Conservation (phyloP, 1,140 invertebrate genomes). For the Ridgeia piscesae region DNA sequence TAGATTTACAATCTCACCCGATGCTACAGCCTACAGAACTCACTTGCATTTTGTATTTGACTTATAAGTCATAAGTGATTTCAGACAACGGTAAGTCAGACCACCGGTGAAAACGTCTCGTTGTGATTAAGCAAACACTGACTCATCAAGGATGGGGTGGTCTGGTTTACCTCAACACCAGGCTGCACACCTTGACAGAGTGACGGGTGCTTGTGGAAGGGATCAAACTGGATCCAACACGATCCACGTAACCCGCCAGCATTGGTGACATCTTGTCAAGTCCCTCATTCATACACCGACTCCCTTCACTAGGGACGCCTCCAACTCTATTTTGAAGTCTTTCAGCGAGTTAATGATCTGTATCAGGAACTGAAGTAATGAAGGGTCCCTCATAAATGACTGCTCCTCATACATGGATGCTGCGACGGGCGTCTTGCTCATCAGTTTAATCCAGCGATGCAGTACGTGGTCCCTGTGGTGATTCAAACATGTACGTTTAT, state of each 20-base stretch:
- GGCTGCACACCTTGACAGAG: too few relatives aligned
- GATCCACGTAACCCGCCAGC: neutral
- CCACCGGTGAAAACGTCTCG: neutral
- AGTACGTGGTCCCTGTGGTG: constrained; percentile 84
- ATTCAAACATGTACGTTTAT: neutral
- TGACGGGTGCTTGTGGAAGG: neutral
- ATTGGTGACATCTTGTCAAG: neutral
- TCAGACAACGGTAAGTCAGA: neutral
- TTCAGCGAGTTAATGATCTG: constrained; percentile 90
- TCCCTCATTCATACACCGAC: constrained; percentile 61
- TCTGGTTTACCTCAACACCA: too few relatives aligned
- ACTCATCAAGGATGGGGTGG: neutral
- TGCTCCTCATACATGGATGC: constrained; percentile 93
- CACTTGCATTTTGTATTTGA: neutral
- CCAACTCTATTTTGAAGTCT: constrained; percentile 89
- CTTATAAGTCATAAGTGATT: neutral
- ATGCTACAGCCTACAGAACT: neutral
- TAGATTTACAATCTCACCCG: neutral
- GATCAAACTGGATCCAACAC: neutral
- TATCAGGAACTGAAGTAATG: constrained; percentile 82
- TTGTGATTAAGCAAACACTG: neutral
- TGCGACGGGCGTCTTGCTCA: constrained; percentile 83
- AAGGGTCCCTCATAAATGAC: constrained; percentile 85
- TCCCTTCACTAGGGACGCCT: constrained; percentile 92
- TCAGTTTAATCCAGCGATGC: constrained; percentile 82